Conservation (phyloP, 1,140 invertebrate species). For the Drosophila insularis region DNA sequence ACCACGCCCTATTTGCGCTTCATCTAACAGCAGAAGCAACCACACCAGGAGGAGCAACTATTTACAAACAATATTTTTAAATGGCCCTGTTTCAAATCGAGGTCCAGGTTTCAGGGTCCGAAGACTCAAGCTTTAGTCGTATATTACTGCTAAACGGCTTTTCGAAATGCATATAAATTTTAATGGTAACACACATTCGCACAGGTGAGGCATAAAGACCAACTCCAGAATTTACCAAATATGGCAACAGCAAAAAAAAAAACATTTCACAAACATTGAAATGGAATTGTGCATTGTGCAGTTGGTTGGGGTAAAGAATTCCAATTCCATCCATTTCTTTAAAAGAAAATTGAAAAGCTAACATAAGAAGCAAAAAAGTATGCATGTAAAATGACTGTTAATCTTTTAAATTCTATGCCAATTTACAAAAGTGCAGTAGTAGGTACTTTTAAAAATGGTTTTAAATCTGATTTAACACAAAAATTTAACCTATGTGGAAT, state of each 20-base stretch:
- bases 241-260: background rate
- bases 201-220: slow-evolving; percentile 24
- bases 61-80: slow-evolving; percentile 72
- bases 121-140: slow-evolving; percentile 32
- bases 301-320: too few species aligned
- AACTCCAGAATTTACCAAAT: background rate
- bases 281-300: background rate
- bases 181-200: slow-evolving; percentile 55
- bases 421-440: too few species aligned
- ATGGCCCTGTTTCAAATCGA: slow-evolving; percentile 19
- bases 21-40: slow-evolving; percentile 54
- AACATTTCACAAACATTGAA: slow-evolving; percentile 16
- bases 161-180: slow-evolving; percentile 72
- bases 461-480: too few species aligned
- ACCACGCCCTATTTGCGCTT: slow-evolving; percentile 69
- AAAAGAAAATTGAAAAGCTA: too few species aligned
- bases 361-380: too few species aligned
- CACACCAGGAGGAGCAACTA: slow-evolving; percentile 50
- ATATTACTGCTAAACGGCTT: slow-evolving; percentile 73
- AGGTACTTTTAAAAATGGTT: too few species aligned
- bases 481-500: too few species aligned
- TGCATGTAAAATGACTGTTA: too few species aligned
- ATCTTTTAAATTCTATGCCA: too few species aligned
- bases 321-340: too few species aligned
- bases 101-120: background rate